These are phyloP conservation scores for Pterocles orientalis DNA, from an alignment of 2,113 vertebrate species.

Conservation along the genomic window DNA sequence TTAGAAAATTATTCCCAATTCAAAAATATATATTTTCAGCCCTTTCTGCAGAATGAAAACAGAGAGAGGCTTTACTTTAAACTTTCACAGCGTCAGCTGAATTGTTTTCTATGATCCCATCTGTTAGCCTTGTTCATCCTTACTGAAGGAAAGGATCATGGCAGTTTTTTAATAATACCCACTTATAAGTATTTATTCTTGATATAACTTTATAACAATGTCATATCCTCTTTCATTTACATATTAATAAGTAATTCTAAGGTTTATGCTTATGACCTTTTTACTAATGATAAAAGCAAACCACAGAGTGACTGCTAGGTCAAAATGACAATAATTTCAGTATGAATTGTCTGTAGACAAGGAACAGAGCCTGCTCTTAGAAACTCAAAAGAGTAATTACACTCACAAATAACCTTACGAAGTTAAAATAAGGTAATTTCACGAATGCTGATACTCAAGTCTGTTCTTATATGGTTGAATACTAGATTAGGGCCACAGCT, in stretches of 20 bases:
- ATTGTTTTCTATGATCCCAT: background rate
- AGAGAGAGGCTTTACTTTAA: background rate
- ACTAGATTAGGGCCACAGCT: background rate
- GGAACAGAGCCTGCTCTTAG: background rate
- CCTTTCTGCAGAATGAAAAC: background rate
- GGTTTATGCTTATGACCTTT: background rate
- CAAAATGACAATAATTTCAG: background rate
- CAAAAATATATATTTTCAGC: background rate
- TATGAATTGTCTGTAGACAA: background rate
- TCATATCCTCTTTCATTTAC: background rate
- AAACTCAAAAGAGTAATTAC: background rate
- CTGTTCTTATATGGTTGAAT: background rate
- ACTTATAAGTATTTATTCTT: background rate
- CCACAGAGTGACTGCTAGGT: background rate
- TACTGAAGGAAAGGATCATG: background rate
- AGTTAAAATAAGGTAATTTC: background rate
- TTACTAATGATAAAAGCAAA: background rate
- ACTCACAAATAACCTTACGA: background rate
- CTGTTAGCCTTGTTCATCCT: background rate
- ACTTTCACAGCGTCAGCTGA: background rate
- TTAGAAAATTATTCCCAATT: background rate
- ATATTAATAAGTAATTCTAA: background rate
- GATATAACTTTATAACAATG: background rate
- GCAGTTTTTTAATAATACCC: background rate
- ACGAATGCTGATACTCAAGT: background rate